phyloP scores from a whole-genome alignment of 2,113 vertebrate genomes.

The Nanorana parkeri region DNA sequence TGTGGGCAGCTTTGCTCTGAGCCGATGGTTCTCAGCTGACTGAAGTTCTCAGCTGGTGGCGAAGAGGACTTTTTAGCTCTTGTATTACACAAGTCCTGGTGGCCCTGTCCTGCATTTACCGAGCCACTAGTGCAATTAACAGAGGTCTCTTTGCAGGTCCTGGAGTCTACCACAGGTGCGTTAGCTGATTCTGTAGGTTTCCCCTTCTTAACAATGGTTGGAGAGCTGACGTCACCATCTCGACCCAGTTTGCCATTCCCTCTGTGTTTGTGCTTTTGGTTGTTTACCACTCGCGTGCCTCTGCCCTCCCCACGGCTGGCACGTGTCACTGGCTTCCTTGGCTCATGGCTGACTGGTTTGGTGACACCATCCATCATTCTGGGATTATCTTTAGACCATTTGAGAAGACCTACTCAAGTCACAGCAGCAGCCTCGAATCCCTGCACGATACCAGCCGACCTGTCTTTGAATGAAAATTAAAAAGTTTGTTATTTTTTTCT shows the following conservation, averaged over 20 bases:
- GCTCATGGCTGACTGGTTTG: slow-evolving; percentile 82
- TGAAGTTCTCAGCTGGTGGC: slow-evolving; percentile 62
- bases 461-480: slow-evolving; percentile 64
- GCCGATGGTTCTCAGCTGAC: slow-evolving; percentile 64
- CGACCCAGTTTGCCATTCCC: slow-evolving; percentile 74
- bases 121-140: slow-evolving; percentile 68
- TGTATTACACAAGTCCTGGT: slow-evolving; percentile 80
- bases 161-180: slow-evolving; percentile 63
- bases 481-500: no score
- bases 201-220: slow-evolving; percentile 76
- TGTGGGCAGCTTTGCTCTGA: slow-evolving; percentile 64
- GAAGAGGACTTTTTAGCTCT: slow-evolving; percentile 75
- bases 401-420: slow-evolving; percentile 71
- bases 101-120: slow-evolving; percentile 69
- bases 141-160: slow-evolving; percentile 74
- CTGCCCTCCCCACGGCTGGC: slow-evolving; percentile 78
- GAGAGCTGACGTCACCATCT: slow-evolving; percentile 74
- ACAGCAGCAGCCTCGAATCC: slow-evolving; percentile 71
- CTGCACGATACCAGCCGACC: slow-evolving; percentile 67
- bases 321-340: slow-evolving; percentile 76
- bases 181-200: slow-evolving; percentile 63
- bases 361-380: slow-evolving; percentile 89
- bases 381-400: slow-evolving; percentile 68
- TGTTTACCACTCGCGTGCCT: slow-evolving; percentile 76
- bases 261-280: slow-evolving; percentile 79